Conservation (phyloP, 2,113 vertebrate species). For the Paedocypris sp. region DNA sequence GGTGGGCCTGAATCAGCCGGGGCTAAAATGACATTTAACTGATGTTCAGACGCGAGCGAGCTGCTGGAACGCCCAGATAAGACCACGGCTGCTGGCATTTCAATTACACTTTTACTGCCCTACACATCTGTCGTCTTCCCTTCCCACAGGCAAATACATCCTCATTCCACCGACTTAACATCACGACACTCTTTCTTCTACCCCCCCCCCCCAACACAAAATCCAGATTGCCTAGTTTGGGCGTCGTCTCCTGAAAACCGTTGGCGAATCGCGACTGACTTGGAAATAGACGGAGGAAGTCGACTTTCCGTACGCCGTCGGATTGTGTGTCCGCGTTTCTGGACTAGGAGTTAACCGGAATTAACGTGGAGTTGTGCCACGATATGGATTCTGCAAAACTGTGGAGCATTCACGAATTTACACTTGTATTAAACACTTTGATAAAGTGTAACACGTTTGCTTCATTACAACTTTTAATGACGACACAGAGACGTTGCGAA, state of each 20-base stretch:
- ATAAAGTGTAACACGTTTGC: too few species aligned
- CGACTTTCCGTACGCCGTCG: too few species aligned
- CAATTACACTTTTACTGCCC: constrained; percentile 76
- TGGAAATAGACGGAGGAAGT: too few species aligned
- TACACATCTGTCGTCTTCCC: constrained; percentile 70
- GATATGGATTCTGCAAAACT: too few species aligned
- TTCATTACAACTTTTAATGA: too few species aligned
- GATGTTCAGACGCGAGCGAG: constrained; percentile 73
- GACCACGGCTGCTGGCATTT: constrained; percentile 76
- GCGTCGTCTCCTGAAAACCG: constrained; percentile 54
- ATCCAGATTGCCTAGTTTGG: constrained; percentile 59
- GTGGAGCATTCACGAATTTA: too few species aligned
- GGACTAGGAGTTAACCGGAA: too few species aligned
- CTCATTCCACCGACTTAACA: constrained; percentile 51
- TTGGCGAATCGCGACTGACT: constrained; percentile 55
- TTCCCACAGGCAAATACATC: constrained; percentile 64
- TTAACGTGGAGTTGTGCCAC: too few species aligned
- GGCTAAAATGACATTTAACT: constrained; percentile 78
- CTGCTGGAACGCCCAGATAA: constrained; percentile 73
- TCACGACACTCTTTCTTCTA: constrained; percentile 50
- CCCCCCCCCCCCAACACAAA: constrained; percentile 41
- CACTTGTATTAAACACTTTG: too few species aligned
- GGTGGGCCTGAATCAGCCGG: constrained; percentile 69
- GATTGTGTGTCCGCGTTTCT: too few species aligned
- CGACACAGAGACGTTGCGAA: too few species aligned